Conservation (phyloP, 2,113 vertebrate species). For the Solea solea region DNA sequence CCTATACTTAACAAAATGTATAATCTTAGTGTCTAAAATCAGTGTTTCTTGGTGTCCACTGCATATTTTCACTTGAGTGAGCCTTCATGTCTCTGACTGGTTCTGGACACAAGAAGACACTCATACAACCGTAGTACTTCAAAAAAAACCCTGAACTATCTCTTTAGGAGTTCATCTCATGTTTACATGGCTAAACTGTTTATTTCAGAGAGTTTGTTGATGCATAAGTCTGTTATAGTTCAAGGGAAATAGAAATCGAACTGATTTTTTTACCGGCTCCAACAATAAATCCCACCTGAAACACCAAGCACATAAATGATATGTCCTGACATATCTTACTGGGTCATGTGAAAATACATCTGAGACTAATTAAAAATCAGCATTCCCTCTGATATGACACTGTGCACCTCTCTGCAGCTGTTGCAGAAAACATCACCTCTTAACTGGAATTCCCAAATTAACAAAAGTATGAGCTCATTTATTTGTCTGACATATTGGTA, state of each 20-base stretch:
- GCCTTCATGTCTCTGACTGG: too few species aligned
- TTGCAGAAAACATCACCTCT: not conserved
- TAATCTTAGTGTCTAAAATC: too few species aligned
- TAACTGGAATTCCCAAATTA: not conserved
- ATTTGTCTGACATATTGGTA: slow-evolving; percentile 18
- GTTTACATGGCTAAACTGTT: too few species aligned
- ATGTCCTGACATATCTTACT: not conserved
- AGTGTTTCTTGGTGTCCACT: too few species aligned
- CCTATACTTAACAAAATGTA: too few species aligned
- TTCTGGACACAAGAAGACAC: too few species aligned
- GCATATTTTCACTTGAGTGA: too few species aligned
- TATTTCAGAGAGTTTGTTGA: slow-evolving; percentile 20
- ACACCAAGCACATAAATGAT: slow-evolving; percentile 20
- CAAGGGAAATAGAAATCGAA: slow-evolving; percentile 11
- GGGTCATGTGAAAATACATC: slow-evolving; percentile 31
- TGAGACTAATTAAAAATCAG: slow-evolving; percentile 45
- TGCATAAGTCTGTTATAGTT: slow-evolving; percentile 9
- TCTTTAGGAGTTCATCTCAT: too few species aligned
- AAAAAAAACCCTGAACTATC: too few species aligned
- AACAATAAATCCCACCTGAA: slow-evolving; percentile 49
- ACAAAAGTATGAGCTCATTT: slow-evolving; percentile 5
- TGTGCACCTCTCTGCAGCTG: slow-evolving; percentile 10
- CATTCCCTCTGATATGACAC: not conserved
- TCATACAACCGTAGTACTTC: too few species aligned
- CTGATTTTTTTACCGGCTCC: slow-evolving; percentile 30